Base-by-base conservation (phyloP, 2,888 invertebrate species). In the Adelphocoris suturalis region DNA sequence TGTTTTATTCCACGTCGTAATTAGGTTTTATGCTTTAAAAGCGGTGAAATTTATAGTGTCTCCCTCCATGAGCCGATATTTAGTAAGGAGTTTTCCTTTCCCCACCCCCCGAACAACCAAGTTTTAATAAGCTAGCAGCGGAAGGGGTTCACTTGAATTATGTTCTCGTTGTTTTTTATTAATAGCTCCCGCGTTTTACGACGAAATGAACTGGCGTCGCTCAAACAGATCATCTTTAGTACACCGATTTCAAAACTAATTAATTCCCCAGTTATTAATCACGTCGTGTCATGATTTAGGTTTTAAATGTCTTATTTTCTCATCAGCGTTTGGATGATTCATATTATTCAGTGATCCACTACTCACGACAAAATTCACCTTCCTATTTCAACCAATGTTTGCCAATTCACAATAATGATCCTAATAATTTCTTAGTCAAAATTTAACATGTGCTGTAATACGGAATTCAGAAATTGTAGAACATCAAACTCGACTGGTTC, bases 31-130 rank as follows among this genome's bases (percentile, higher is more conserved):
- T 19, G 61, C 61, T 61, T 61, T 16, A 61, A 61, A 61, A 61
- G 61, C 61, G 61, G 61, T 61, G 61, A 61, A 61, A 61, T 61
- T 61, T 19, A 61, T 61, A 19, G 61, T 61, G 61, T 61, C 52
- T 52, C 52, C 7, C 37, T 7, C 52, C 52, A 52, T 52, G 11
- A 52, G 52, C 52, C 52, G 13, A 52, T 52, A 52, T 52, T 52
- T 52, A 52, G 61, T 19, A 61, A 61, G 61, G 61, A 61, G 61
- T 61, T 61, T 61, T 19, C 61, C 61, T 19, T 19, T n/a, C 61
- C 61, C 19, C 9, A 9, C 19, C 19, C 19, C 19, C n/a, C n/a
- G 16, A 61, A 61, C n/a, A 16, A 61, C 16, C 61, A 9, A 16
- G 61, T 61, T 61, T 61, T 61, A 61, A 61, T 61, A 61, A 61